phyloP scores from a whole-genome alignment of 2,797 vertebrate genomes.

The Peromyscus aztecus region DNA sequence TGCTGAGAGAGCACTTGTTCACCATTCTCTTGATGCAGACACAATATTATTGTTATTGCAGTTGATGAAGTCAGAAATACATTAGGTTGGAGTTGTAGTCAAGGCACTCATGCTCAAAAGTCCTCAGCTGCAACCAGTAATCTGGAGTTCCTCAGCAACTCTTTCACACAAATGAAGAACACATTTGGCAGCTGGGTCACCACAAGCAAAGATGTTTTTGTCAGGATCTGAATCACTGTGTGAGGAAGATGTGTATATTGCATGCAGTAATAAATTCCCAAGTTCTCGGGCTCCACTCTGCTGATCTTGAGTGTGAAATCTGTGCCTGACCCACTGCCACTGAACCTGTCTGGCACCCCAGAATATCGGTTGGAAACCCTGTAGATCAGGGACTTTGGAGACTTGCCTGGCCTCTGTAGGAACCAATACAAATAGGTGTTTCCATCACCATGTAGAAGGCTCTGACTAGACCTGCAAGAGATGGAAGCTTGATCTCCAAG shows the following conservation, averaged over 20 bases:
- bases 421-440: neutral
- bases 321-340: neutral
- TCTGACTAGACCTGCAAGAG: neutral
- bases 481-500: neutral
- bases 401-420: neutral
- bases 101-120: neutral
- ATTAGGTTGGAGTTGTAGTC: neutral
- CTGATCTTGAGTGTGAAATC: constrained; percentile 10
- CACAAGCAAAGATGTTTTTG: neutral
- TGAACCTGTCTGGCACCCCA: neutral
- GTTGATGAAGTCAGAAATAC: neutral
- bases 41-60: neutral
- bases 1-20: neutral
- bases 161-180: neutral
- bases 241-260: neutral
- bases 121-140: neutral
- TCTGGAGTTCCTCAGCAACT: neutral
- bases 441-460: neutral
- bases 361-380: neutral
- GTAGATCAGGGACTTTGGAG: neutral
- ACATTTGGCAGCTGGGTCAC: neutral
- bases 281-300: neutral
- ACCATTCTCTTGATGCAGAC: neutral
- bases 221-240: neutral
- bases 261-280: neutral